These are phyloP conservation scores for Colletes latitarsis DNA, from an alignment of 1,140 invertebrate species.

Conservation along the genomic window DNA sequence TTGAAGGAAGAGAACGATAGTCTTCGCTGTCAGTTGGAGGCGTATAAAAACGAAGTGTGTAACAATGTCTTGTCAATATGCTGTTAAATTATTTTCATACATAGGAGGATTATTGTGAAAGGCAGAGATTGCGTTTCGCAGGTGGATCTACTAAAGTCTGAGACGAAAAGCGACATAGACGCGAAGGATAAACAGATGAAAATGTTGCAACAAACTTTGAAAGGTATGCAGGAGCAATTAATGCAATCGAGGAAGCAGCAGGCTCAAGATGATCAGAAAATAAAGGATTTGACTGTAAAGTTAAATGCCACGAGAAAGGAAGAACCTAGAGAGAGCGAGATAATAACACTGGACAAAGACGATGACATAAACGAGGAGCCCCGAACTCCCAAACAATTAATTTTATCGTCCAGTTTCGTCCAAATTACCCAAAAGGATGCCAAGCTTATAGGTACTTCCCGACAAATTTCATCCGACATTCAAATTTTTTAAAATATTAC, in stretches of 20 bases:
- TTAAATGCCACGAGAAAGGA: slow-evolving; percentile 77
- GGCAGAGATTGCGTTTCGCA: slow-evolving; percentile 48
- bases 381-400: slow-evolving; percentile 70
- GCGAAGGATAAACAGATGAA: slow-evolving; percentile 88
- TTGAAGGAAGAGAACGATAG: slow-evolving; percentile 94
- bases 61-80: neutral
- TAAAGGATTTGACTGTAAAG: slow-evolving; percentile 83
- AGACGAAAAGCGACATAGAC: slow-evolving; percentile 86
- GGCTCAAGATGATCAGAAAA: slow-evolving; percentile 83
- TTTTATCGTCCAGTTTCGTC: slow-evolving; percentile 65
- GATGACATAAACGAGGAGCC: slow-evolving; percentile 81
- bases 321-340: slow-evolving; percentile 74
- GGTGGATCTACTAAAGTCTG: slow-evolving; percentile 85
- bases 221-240: slow-evolving; percentile 90
- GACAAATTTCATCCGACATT: neutral
- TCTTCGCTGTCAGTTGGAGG: slow-evolving; percentile 94
- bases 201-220: slow-evolving; percentile 88
- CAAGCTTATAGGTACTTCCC: slow-evolving; percentile 83
- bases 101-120: neutral
- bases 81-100: too few species aligned
- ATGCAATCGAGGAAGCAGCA: slow-evolving; percentile 85
- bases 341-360: slow-evolving; percentile 80
- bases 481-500: neutral
- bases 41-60: slow-evolving; percentile 94
- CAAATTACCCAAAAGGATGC: slow-evolving; percentile 83